Evolutionary conservation across 2,113 vertebrate species (phyloP).

Genomic region (Turdus rufiventris): DNA sequence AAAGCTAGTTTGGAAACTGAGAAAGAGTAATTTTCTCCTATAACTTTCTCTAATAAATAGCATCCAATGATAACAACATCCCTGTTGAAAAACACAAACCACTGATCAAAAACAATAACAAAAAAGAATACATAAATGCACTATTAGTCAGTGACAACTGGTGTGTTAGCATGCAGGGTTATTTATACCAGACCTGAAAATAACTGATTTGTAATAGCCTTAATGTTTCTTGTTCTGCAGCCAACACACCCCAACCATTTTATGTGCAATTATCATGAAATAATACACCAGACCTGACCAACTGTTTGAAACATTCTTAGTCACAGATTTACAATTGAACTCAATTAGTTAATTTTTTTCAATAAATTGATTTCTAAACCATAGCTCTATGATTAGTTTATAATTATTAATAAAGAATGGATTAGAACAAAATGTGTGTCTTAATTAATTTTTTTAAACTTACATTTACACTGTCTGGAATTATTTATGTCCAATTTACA

Average conservation of each 20-base stretch:
- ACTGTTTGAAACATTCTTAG: conserved; percentile 38
- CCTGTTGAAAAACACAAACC: not conserved
- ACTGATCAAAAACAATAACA: not conserved
- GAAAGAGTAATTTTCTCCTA: not conserved
- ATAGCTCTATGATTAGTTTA: not conserved
- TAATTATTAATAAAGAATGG: not conserved
- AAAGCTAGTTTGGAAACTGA: not conserved
- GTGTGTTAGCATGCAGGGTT: not conserved
- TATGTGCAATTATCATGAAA: conserved; percentile 42
- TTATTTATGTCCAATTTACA: conserved; percentile 35
- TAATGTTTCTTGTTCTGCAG: conserved; percentile 8
- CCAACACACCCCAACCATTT: conserved; percentile 35
- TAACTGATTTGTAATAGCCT: not conserved
- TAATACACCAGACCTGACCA: conserved; percentile 52
- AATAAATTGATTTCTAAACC: conserved; percentile 18
- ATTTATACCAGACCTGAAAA: not conserved
- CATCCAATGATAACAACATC: not conserved
- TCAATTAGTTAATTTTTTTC: conserved; percentile 49
- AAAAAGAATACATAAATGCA: not conserved
- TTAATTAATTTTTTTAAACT: not conserved
- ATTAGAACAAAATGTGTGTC: not conserved
- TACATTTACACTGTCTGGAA: conserved; percentile 1
- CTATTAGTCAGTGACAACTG: not conserved
- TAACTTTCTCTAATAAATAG: not conserved
- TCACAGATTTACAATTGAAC: conserved; percentile 22